These are phyloP conservation scores for Limnephilus lunatus DNA, from an alignment of 2,888 invertebrate species.

Conservation along the genomic window DNA sequence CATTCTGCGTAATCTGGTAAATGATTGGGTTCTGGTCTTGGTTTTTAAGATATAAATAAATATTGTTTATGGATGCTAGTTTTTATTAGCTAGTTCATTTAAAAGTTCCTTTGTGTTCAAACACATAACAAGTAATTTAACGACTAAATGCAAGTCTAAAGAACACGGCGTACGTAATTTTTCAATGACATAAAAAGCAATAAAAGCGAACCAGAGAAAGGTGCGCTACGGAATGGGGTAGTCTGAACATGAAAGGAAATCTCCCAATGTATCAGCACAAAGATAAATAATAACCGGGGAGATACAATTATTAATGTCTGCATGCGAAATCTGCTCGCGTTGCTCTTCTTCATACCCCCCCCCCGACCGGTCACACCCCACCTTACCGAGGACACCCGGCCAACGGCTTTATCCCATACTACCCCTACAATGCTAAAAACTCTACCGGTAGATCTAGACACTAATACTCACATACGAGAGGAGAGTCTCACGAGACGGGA, in stretches of 20 bases:
- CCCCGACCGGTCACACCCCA: background rate
- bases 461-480: slow-evolving; percentile 38
- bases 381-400: background rate
- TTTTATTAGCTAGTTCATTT: background rate
- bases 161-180: slow-evolving; percentile 8
- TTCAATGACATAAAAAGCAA: slow-evolving; percentile 18
- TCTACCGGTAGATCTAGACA: background rate
- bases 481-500: slow-evolving; percentile 57
- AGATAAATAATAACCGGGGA: slow-evolving; percentile 40
- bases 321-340: slow-evolving; percentile 35
- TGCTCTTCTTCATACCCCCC: slow-evolving; percentile 39
- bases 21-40: no score
- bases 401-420: background rate
- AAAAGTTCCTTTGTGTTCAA: background rate
- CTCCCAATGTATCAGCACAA: slow-evolving; percentile 33
- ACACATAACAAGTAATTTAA: background rate
- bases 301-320: slow-evolving; percentile 48
- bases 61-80: no score
- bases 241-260: slow-evolving; percentile 20
- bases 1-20: no score
- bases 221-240: background rate
- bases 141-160: background rate
- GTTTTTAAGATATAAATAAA: no score
- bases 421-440: background rate
- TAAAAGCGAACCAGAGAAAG: background rate